phyloP scores from a whole-genome alignment of 2,113 vertebrate species.

The Mesocricetus auratus region DNA sequence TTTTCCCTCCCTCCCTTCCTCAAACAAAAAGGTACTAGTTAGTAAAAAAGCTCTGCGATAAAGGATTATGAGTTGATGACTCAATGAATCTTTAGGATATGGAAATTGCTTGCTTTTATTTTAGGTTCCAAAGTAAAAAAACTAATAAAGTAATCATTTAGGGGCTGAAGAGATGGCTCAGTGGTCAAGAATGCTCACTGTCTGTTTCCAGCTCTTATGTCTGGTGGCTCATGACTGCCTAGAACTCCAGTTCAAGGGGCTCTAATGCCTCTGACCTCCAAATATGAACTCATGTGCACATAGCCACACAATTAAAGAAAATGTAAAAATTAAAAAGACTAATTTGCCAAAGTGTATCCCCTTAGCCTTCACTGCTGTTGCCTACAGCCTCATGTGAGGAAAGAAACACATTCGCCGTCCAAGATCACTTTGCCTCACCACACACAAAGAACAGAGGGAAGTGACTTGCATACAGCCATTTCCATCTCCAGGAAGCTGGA shows the following conservation, averaged over 20 bases:
- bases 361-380: not conserved
- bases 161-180: not conserved
- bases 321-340: not conserved
- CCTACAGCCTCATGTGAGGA: not conserved
- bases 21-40: not conserved
- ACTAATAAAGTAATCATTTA: not conserved
- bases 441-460: not conserved
- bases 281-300: not conserved
- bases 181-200: not conserved
- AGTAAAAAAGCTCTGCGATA: not conserved
- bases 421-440: not conserved
- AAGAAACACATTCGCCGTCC: not conserved
- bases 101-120: not conserved
- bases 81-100: not conserved
- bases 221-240: not conserved
- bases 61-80: not conserved
- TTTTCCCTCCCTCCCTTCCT: not conserved
- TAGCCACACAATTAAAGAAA: not conserved
- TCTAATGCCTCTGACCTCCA: not conserved
- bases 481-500: not conserved
- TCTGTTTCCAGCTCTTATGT: not conserved
- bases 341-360: not conserved
- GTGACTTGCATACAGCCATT: not conserved
- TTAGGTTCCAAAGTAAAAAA: constrained; percentile 4
- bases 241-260: not conserved